These are phyloP conservation scores for Oconnorella tubifera DNA, from an alignment of 2,888 invertebrate genomes.

Conservation along the genomic window DNA sequence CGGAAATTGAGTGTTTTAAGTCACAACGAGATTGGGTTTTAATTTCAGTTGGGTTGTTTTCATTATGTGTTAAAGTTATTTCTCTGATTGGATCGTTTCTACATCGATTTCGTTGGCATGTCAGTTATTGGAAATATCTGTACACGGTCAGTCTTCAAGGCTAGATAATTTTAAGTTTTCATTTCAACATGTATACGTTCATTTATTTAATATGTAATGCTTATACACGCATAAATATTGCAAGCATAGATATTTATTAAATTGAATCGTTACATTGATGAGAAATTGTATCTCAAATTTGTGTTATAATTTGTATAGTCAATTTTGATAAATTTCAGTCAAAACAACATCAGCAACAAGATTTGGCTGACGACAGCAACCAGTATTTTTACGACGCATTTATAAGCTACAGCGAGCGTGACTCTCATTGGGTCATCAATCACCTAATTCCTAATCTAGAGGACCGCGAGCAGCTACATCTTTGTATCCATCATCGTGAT, in stretches of 20 bases:
- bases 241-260: too few species aligned
- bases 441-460: slow-evolving; percentile 66
- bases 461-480: slow-evolving; percentile 55
- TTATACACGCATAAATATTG: too few species aligned
- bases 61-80: neutral
- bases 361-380: too few species aligned
- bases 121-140: neutral
- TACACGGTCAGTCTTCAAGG: too few species aligned
- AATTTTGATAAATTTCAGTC: too few species aligned
- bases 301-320: too few species aligned
- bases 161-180: too few species aligned
- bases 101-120: neutral
- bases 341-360: too few species aligned
- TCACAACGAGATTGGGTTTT: neutral
- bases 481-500: slow-evolving; percentile 70
- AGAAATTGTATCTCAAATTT: too few species aligned
- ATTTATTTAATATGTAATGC: too few species aligned
- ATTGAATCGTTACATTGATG: too few species aligned
- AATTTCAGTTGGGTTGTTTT: neutral
- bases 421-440: slow-evolving; percentile 66
- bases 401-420: slow-evolving; percentile 68
- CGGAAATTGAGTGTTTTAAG: neutral
- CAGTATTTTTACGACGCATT: slow-evolving; percentile 64
- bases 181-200: too few species aligned
- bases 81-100: neutral